These are phyloP conservation scores for Martes martes DNA, from an alignment of 2,113 vertebrate genomes.

Conservation along the genomic window DNA sequence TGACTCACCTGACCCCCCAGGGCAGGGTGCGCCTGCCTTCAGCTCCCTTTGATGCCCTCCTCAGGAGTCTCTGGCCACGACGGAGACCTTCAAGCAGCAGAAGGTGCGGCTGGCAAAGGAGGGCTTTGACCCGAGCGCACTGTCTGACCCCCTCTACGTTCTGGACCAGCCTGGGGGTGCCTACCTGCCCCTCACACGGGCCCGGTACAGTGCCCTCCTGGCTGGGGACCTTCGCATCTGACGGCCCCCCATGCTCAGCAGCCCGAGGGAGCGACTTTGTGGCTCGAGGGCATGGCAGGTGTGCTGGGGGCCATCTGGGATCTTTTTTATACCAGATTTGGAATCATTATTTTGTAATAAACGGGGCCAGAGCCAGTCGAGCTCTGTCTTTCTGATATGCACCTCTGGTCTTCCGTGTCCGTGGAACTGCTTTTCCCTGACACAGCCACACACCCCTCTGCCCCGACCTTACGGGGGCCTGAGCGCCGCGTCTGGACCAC, in stretches of 20 bases:
- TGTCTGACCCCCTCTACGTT: constrained; percentile 83
- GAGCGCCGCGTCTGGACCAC: neutral
- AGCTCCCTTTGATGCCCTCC: neutral
- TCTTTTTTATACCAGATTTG: neutral
- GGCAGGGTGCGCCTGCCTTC: neutral
- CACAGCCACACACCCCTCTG: neutral
- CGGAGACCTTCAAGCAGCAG: constrained; percentile 91
- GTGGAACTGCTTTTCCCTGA: neutral
- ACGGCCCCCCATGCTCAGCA: accelerated
- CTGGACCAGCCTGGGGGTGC: constrained; percentile 78
- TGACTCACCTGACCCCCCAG: neutral
- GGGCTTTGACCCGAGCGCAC: constrained; percentile 80
- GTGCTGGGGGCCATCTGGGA: accelerated
- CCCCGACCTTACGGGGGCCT: neutral
- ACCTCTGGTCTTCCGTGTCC: neutral
- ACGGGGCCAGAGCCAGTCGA: neutral
- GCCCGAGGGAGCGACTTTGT: accelerated
- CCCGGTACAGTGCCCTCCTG: constrained; percentile 80
- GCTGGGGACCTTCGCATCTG: constrained; percentile 83
- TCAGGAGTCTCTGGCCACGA: constrained; percentile 85
- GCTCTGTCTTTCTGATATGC: neutral
- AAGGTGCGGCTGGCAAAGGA: constrained; percentile 85
- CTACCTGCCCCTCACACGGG: constrained; percentile 79
- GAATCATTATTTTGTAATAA: constrained; percentile 60
- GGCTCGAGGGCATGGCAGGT: neutral